Percentiles rank a stretch among this genome's conserved stretches.
phyloP scores from a whole-genome alignment of 1,140 invertebrate genomes.

The Cylas formicarius region DNA sequence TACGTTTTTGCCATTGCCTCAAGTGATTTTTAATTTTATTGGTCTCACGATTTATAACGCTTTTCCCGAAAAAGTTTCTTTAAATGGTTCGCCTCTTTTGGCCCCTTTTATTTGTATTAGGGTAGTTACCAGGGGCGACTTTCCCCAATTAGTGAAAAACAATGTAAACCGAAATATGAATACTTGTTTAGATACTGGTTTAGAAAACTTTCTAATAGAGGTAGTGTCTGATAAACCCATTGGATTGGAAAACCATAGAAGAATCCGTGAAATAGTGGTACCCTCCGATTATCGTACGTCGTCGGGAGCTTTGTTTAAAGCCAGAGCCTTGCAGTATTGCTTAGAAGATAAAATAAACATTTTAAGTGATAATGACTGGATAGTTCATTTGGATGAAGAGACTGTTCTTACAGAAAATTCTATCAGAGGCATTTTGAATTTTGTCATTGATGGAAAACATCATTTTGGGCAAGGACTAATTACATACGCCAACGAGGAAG shows the following conservation, averaged over 20 bases:
- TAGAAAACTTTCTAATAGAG: slow-evolving; percentile 96
- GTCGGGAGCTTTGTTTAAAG: slow-evolving; percentile 90
- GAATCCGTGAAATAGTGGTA: slow-evolving; percentile 77
- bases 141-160: slow-evolving; percentile 80
- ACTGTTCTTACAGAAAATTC: slow-evolving; percentile 91
- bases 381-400: slow-evolving; percentile 97
- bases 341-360: slow-evolving; percentile 86
- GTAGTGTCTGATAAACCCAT: slow-evolving; percentile 92
- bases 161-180: slow-evolving; percentile 89
- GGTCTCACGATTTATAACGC: slow-evolving; percentile 90
- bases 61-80: slow-evolving; percentile 85
- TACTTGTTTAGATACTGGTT: slow-evolving; percentile 78
- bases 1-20: slow-evolving; percentile 80
- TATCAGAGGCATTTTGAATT: slow-evolving; percentile 87
- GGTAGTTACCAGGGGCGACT: slow-evolving; percentile 92
- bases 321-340: slow-evolving; percentile 88
- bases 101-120: slow-evolving; percentile 94
- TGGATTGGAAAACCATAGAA: slow-evolving; percentile 61
- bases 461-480: slow-evolving; percentile 97
- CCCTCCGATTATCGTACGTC: slow-evolving; percentile 79
- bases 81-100: slow-evolving; percentile 80
- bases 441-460: slow-evolving; percentile 90
- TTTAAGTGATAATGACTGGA: slow-evolving; percentile 86
- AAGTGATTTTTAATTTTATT: slow-evolving; percentile 87
- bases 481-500: slow-evolving; percentile 94